Percentiles rank a stretch among this genome's conserved stretches.
These are phyloP conservation scores for Lamprotornis superbus DNA, from an alignment of 2,113 vertebrate species.

Conservation along the genomic window DNA sequence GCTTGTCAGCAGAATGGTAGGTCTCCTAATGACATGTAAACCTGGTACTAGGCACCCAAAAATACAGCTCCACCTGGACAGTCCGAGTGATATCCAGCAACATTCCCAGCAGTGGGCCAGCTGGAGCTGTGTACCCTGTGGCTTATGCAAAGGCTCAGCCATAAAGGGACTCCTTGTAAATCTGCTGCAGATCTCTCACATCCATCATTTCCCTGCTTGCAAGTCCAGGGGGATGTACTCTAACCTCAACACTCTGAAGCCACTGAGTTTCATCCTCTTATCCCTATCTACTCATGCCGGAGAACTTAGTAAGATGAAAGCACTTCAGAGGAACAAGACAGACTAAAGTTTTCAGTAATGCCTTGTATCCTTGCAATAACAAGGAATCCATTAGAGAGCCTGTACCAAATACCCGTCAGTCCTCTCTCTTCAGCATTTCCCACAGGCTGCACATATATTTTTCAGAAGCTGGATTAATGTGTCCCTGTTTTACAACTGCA, in stretches of 20 bases:
- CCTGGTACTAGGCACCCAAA: background rate
- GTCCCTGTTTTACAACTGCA: background rate
- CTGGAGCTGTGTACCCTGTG: accelerated
- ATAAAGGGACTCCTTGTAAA: background rate
- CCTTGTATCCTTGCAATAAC: slow-evolving; percentile 14
- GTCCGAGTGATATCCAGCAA: background rate
- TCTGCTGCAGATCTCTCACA: background rate
- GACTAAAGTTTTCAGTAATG: slow-evolving; percentile 16
- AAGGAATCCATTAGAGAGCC: slow-evolving; percentile 19
- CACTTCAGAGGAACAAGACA: background rate
- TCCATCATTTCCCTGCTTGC: background rate
- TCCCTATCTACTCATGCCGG: background rate
- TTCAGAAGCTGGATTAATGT: slow-evolving; percentile 8
- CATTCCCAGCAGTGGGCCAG: accelerated
- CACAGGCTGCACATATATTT: background rate
- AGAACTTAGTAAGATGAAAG: slow-evolving; percentile 38
- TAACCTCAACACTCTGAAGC: background rate
- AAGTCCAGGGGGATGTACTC: background rate
- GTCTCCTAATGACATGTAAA: background rate
- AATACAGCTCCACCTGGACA: background rate
- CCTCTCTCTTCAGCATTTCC: background rate
- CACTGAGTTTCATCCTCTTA: background rate
- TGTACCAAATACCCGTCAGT: background rate
- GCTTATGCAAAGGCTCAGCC: background rate
- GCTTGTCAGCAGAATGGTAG: background rate